phyloP scores from a whole-genome alignment of 2,888 invertebrate genomes.

The Ommatoiulus sabulosus region DNA sequence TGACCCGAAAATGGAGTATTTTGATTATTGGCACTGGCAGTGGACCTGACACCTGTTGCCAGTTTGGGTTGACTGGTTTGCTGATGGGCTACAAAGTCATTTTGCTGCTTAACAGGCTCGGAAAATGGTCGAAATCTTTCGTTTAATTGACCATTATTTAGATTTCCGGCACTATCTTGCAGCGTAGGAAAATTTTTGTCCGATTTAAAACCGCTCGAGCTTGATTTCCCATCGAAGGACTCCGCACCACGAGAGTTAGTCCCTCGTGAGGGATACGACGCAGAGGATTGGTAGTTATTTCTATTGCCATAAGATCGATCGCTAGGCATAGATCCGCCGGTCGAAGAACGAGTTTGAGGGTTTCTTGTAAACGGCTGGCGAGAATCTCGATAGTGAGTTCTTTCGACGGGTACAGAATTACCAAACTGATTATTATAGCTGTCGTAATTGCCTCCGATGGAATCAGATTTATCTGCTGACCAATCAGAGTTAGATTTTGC shows the following conservation, averaged over 20 bases:
- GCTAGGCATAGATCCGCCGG: not conserved
- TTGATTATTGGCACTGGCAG: not conserved
- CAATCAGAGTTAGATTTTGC: not conserved
- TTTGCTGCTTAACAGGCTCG: not conserved
- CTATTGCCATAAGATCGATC: not conserved
- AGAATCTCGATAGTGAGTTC: constrained; percentile 8
- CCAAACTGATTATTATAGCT: not conserved
- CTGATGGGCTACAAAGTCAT: not conserved
- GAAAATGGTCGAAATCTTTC: constrained; percentile 19
- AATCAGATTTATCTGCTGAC: not conserved
- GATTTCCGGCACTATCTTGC: constrained; percentile 25
- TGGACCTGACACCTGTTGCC: not conserved
- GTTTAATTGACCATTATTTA: not conserved
- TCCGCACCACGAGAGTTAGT: not conserved
- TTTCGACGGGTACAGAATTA: not conserved
- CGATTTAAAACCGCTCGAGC: not conserved
- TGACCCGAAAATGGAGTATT: not conserved
- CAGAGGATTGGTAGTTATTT: not conserved
- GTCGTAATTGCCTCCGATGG: not conserved
- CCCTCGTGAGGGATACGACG: not conserved
- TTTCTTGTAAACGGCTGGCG: constrained; percentile 23
- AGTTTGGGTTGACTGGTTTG: not conserved
- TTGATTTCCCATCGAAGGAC: not conserved
- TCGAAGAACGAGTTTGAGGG: not conserved
- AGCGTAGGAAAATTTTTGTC: constrained; percentile 14